Evolutionary conservation across 1,140 invertebrate genomes (phyloP), one percentile per base, ranked within the genome.

Genomic region (Musca vetustissima): DNA sequence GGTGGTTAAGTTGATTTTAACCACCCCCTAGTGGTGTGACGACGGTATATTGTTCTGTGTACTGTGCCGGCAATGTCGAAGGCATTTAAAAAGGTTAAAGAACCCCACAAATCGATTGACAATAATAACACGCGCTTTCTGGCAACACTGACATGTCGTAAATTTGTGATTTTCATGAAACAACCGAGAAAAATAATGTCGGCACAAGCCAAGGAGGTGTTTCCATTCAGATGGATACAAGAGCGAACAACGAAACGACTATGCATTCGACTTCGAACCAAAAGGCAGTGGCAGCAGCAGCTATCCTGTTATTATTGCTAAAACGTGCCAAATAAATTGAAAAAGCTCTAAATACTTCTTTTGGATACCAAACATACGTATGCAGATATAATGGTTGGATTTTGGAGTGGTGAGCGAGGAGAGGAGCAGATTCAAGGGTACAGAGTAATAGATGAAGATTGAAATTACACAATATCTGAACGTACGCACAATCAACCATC

Each of bases 71-170:
- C 36, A 21, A 15, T 61, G 25, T 61, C 36, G n/a, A 61, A 61
- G 17, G 28, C 57, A 36, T 36, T 61, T 61, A 36, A 36, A 61
- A 61, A 61, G 57, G 57, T 61, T 61, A 61, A 61, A 61, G 57
- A 61, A 43, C 36, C 57, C 57, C 28, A 61, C 57, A 61, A 61
- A 61, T 61, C 57, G 57, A 61, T 61, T 61, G 57, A 61, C 25
- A 61, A 28, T 61, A 61, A 61, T 13, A 61, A 61, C 57, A 61
- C 57, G 57, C 57, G 57, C 19, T 17, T 61, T 61, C 57, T 61
- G 57, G 25, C 57, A 61, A 36, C 57, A 61, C 19, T 61, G n/a
- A 61, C 57, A 36, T 19, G 36, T 22, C 57, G 57, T 61, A 61
- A 61, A 61, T 61, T 57, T 61, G n/a, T 36, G 57, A 61, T 61